Evolutionary conservation across 2,888 invertebrate genomes (phyloP).

Genomic region (Hedya salicella): DNA sequence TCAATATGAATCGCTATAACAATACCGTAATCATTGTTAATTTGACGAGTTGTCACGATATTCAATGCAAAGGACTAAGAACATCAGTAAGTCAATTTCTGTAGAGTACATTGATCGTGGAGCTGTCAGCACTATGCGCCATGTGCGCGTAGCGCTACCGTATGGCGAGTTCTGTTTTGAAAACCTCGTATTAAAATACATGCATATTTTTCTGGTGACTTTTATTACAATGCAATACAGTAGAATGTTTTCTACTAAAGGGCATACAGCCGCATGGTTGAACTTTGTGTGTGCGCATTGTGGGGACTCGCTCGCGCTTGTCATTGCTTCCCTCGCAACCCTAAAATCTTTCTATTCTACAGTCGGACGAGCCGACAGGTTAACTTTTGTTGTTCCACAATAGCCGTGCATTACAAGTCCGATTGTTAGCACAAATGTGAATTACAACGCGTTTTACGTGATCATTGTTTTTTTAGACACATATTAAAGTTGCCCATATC

Average conservation of each 20-base stretch:
- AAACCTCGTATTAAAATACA: slow-evolving; percentile 49
- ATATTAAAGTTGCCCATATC: background rate
- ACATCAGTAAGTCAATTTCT: slow-evolving; percentile 73
- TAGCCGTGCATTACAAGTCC: slow-evolving; percentile 79
- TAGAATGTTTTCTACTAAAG: slow-evolving; percentile 46
- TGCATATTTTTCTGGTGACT: slow-evolving; percentile 29
- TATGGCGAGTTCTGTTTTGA: slow-evolving; percentile 71
- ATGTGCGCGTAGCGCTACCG: slow-evolving; percentile 68
- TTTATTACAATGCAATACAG: slow-evolving; percentile 48
- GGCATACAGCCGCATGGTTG: slow-evolving; percentile 43
- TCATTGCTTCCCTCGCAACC: slow-evolving; percentile 84
- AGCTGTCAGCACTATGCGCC: slow-evolving; percentile 73
- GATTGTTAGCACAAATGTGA: slow-evolving; percentile 83
- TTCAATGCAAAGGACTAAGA: slow-evolving; percentile 38
- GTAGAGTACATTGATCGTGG: slow-evolving; percentile 67
- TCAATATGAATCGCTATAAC: slow-evolving; percentile 2
- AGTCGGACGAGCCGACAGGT: slow-evolving; percentile 80
- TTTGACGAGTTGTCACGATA: slow-evolving; percentile 22
- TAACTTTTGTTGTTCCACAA: slow-evolving; percentile 82
- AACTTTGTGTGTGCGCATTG: slow-evolving; percentile 62
- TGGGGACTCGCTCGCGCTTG: slow-evolving; percentile 74
- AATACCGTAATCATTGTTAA: slow-evolving; percentile 5
- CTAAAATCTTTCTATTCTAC: slow-evolving; percentile 81
- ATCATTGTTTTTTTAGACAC: slow-evolving; percentile 47
- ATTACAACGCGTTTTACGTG: slow-evolving; percentile 79